Evolutionary conservation across 1,140 invertebrate species (phyloP).

Genomic region (Drosophila repleta): DNA sequence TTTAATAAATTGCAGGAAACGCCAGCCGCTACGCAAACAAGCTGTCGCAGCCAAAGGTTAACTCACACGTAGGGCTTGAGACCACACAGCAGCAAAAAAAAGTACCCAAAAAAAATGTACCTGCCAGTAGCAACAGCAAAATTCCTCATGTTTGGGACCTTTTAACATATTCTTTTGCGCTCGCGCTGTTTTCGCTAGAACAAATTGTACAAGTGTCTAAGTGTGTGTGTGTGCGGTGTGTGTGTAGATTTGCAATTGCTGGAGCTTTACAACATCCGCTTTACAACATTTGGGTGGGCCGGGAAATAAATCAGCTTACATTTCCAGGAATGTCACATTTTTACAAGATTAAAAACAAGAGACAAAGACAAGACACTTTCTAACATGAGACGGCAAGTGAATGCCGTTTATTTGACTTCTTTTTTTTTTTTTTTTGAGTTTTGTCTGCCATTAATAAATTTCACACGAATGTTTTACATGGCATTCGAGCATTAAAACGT

Average conservation of each 20-base stretch:
- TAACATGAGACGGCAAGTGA: slow-evolving; percentile 41
- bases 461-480: slow-evolving; percentile 69
- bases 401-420: slow-evolving; percentile 4
- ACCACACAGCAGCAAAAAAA: slow-evolving; percentile 26
- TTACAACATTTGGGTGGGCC: slow-evolving; percentile 54
- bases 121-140: slow-evolving; percentile 14
- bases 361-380: slow-evolving; percentile 48
- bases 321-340: slow-evolving; percentile 62
- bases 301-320: slow-evolving; percentile 53
- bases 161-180: slow-evolving; percentile 1
- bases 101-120: neutral
- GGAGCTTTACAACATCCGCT: slow-evolving; percentile 70
- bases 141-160: slow-evolving; percentile 24
- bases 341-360: slow-evolving; percentile 21
- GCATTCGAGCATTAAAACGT: slow-evolving; percentile 29
- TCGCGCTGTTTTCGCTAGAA: slow-evolving; percentile 60
- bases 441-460: slow-evolving; percentile 72
- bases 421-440: neutral
- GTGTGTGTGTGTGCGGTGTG: slow-evolving; percentile 6
- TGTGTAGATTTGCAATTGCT: slow-evolving; percentile 67
- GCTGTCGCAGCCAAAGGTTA: slow-evolving; percentile 64
- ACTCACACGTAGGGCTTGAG: slow-evolving; percentile 64
- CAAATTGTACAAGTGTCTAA: slow-evolving; percentile 7
- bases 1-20: slow-evolving; percentile 69
- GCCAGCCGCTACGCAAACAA: slow-evolving; percentile 44